Percentiles rank a stretch among this genome's conserved stretches.
These are phyloP conservation scores for Oreochromis spilurus DNA, from an alignment of 2,113 vertebrate genomes.

Conservation along the genomic window DNA sequence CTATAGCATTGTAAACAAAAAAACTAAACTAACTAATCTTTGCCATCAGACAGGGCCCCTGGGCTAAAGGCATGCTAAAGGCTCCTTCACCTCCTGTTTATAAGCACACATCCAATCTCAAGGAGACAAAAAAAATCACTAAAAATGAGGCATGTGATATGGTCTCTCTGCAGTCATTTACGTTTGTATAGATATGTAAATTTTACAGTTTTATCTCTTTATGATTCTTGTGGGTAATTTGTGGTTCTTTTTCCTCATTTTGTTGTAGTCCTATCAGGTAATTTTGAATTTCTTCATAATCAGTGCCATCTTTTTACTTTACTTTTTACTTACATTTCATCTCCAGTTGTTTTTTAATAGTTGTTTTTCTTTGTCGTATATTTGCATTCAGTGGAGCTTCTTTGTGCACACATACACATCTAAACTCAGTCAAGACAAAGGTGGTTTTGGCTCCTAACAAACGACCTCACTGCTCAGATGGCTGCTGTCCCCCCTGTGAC, in stretches of 20 bases:
- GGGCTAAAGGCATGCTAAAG: background rate
- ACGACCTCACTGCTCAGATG: background rate
- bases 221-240: background rate
- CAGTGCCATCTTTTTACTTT: background rate
- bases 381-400: background rate
- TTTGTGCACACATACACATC: background rate
- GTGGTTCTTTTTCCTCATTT: background rate
- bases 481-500: background rate
- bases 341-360: background rate
- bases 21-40: background rate
- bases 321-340: background rate
- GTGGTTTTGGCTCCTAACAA: slow-evolving; percentile 11
- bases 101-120: background rate
- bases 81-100: background rate
- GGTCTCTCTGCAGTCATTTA: background rate
- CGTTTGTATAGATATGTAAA: background rate
- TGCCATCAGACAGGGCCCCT: background rate
- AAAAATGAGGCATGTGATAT: background rate
- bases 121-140: background rate
- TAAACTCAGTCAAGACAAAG: slow-evolving; percentile 15
- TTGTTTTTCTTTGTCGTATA: background rate
- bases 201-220: background rate
- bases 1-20: slow-evolving; percentile 1
- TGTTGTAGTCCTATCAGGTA: background rate
- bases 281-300: background rate